Evolutionary conservation across 2,888 invertebrate genomes (phyloP).

Genomic region (Oithona nana): DNA sequence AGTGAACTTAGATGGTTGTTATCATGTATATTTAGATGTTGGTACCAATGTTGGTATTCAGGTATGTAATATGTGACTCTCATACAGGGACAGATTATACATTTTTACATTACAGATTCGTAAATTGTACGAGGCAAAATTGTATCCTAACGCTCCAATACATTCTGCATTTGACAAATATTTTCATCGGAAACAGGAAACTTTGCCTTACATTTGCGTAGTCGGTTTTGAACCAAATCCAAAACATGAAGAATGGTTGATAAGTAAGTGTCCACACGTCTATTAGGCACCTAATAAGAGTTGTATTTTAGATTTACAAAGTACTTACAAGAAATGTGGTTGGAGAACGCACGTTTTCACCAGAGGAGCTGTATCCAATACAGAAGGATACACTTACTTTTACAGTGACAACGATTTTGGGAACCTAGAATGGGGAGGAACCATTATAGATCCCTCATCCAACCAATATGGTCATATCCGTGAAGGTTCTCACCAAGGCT

Average conservation of each 20-base stretch:
- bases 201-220: not conserved
- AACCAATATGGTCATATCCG: too few relatives aligned
- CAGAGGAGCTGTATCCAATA: not conserved
- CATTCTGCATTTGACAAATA: not conserved
- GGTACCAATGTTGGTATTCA: too few relatives aligned
- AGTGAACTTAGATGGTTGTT: too few relatives aligned
- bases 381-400: not conserved
- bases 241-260: not conserved
- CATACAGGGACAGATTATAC: too few relatives aligned
- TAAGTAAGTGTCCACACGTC: not conserved
- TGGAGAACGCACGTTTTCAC: not conserved
- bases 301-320: not conserved
- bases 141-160: not conserved
- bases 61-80: too few relatives aligned
- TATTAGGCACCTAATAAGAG: not conserved
- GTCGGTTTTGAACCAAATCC: not conserved
- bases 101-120: not conserved
- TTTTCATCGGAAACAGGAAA: not conserved
- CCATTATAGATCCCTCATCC: not conserved
- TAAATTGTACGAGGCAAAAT: not conserved
- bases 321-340: not conserved
- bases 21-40: too few relatives aligned
- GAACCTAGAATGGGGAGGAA: not conserved
- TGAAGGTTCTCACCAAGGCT: too few relatives aligned
- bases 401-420: not conserved